Evolutionary conservation across 2,113 vertebrate genomes (phyloP).

Genomic region (Malaclemys terrapin): DNA sequence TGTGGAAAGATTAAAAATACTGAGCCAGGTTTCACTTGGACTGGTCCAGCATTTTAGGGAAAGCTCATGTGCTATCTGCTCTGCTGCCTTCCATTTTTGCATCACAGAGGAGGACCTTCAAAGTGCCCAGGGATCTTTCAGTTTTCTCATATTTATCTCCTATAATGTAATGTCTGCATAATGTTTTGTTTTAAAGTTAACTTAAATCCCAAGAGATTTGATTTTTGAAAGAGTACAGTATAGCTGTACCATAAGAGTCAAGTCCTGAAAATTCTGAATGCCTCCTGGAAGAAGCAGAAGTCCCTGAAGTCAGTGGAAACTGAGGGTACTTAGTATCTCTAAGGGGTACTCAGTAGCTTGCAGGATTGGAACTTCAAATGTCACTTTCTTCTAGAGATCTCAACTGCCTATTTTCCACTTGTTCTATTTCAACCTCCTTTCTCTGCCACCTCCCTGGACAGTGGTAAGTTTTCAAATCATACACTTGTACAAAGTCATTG

Average conservation of each 20-base stretch:
- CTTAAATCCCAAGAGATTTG: neutral
- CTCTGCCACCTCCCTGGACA: neutral
- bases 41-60: neutral
- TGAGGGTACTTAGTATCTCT: neutral
- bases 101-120: neutral
- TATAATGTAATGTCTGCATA: neutral
- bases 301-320: neutral
- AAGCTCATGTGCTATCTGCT: neutral
- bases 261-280: neutral
- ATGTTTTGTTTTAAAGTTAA: neutral
- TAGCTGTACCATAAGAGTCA: neutral
- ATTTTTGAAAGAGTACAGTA: neutral
- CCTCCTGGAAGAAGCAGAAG: neutral
- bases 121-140: neutral
- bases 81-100: neutral
- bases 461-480: neutral
- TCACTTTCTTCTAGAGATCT: neutral
- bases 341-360: accelerated
- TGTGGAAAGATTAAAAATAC: neutral
- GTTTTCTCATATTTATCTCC: neutral
- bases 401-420: neutral
- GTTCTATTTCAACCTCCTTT: neutral
- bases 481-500: neutral
- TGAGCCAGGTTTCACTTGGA: neutral
- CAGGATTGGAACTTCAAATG: neutral